Base-by-base conservation (phyloP, 92 coral and sea anemone species). In the Siderastrea siderea region DNA sequence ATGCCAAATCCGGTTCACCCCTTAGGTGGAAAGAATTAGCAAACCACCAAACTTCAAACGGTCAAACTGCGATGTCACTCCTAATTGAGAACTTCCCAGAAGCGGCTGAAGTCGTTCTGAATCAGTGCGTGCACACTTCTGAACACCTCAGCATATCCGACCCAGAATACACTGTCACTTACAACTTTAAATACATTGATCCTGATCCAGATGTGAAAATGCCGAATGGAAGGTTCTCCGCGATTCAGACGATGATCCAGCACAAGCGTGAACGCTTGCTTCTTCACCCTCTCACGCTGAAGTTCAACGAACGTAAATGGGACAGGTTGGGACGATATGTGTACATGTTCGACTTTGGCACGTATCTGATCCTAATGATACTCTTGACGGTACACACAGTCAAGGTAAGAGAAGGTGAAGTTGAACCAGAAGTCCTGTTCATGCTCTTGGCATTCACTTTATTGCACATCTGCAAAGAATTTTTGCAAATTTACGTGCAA, bases 41-140 rank as follows among this genome's bases (percentile, higher is more conserved):
- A 74, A 83, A 89, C 65, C 75, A 82, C 46, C 74, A 82, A 47
- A 83, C 84, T 12, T 70, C 67, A 38, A 47, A 55, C 4, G 94
- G 92, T 3, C 78, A 75, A 38, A 85, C 92, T 2, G 94, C 98
- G 14, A 92, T 95, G 88, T 65, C 91, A 67, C 82, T 86, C 1
- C 84, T 95, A 2, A 93, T 95, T n/a, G 68, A 77, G 10, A 77
- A 72, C 84, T 95, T 90, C 79, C 99, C 99, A 2, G 94, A 91
- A 44, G 93, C 93, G 6, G 96, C 99, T 1, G 84, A 72, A 16
- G 77, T 87, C 3, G 71, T 94, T 47, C 77, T 96, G 88, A 87
- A 94, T 73, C 88, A 93, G 7, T 90, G 99, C 58, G 73, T 96
- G 10, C 80, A 80, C 6, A 87, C 66, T 1, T 75, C 94, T 3